Evolutionary conservation across 1,140 invertebrate genomes (phyloP), one percentile per base, ranked within the genome.

Genomic region (Cydia splendana): DNA sequence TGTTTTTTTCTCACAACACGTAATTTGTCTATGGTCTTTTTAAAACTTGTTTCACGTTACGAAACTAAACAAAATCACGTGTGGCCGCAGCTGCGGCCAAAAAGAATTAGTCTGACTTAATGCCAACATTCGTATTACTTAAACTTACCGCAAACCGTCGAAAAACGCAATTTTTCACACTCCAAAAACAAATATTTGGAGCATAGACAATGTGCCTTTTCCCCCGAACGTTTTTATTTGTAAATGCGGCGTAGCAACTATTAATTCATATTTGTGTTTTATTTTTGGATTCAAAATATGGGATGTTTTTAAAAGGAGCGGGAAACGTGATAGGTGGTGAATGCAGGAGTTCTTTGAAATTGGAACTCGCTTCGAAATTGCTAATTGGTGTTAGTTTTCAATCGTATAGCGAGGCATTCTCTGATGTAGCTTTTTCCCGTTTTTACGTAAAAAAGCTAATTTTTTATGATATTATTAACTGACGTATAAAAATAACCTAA

Each of bases 81-180:
- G 89, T 86, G 78, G 57, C 75, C 79, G 69, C 69, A 38, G 75
- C 89, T 91, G 88, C 85, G 91, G 90, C 81, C 76, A 80, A 82
- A 82, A 83, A 81, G 83, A 88, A 91, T 90, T 85, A 87, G 84
- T 87, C 86, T 83, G 65, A 79, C 78, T 78, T 90, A 89, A 92
- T 89, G 84, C 84, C 80, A 80, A 88, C 88, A 88, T 92, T 91
- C 84, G 81, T 92, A 90, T 87, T 87, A 85, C 87, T 91, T 88
- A 89, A 90, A 87, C 81, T 84, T 80, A 91, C 89, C 89, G 83
- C 91, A 89, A 84, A 91, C 89, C 89, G 84, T 84, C 85, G 78
- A 85, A 85, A 71, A 92, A 92, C 85, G 81, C 88, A 81, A 92
- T 92, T 92, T 87, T 92, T 92, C 91, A 92, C 88, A 91, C 85